A percentile compares a stretch with the other conserved stretches of the same genome.
Conservation (phyloP, 2,113 vertebrate genomes). For the Dermatemys mawii region DNA sequence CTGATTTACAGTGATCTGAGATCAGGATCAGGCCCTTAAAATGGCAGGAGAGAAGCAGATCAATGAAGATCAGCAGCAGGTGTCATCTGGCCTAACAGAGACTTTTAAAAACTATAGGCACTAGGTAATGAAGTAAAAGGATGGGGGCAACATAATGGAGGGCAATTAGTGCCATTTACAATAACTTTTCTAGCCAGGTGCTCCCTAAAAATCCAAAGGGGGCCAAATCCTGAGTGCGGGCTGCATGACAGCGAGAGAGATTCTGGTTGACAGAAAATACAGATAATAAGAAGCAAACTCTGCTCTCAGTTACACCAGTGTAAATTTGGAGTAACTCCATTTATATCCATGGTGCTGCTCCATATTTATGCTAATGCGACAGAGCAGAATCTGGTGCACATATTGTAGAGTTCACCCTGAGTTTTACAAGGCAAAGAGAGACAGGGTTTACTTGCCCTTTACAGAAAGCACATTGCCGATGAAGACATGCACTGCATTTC, state of each 20-base stretch:
- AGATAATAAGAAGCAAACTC: not conserved
- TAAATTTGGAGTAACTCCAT: not conserved
- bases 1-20: not conserved
- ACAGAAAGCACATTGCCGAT: not conserved
- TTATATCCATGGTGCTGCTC: not conserved
- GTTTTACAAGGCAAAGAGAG: not conserved
- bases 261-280: not conserved
- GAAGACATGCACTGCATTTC: not conserved
- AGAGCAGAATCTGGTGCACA: not conserved
- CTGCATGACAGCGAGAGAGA: not conserved
- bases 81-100: not conserved
- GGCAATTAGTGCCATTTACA: not conserved
- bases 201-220: not conserved
- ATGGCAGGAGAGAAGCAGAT: not conserved
- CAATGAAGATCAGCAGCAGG: not conserved
- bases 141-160: not conserved
- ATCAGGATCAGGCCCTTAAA: not conserved
- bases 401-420: not conserved
- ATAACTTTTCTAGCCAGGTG: not conserved
- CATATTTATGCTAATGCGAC: not conserved
- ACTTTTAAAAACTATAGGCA: not conserved
- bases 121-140: not conserved
- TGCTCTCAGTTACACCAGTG: not conserved
- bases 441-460: not conserved
- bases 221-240: not conserved